Evolutionary conservation across 2,888 invertebrate species (phyloP).

Genomic region (Galerucella nymphaeae): DNA sequence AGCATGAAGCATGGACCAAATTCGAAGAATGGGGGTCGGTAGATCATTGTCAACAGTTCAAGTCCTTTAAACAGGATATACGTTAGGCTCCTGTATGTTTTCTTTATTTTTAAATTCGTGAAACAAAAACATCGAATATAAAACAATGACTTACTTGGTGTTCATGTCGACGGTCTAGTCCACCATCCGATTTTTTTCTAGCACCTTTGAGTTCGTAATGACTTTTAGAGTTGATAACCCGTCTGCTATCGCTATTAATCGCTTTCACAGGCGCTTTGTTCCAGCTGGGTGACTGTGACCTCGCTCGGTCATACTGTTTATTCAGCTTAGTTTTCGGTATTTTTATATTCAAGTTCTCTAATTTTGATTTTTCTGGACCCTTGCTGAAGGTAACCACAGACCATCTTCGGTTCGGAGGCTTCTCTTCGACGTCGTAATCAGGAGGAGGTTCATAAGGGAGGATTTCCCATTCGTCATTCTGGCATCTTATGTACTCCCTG

Average conservation of each 20-base stretch:
- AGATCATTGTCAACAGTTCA: no score
- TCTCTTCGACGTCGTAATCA: constrained; percentile 60
- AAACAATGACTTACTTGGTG: constrained; percentile 56
- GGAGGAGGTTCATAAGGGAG: constrained; percentile 63
- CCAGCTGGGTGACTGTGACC: constrained; percentile 62
- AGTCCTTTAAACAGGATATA: no score
- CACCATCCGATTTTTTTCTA: constrained; percentile 60
- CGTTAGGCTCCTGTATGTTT: no score
- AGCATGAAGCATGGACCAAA: no score
- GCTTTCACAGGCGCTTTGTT: constrained; percentile 56
- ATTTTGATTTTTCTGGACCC: constrained; percentile 38
- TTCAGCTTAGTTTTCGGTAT: constrained; percentile 62
- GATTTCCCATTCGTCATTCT: constrained; percentile 58
- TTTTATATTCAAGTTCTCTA: constrained; percentile 58
- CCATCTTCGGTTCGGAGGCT: constrained; percentile 55
- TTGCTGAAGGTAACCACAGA: constrained; percentile 56
- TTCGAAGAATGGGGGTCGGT: no score
- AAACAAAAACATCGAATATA: neutral
- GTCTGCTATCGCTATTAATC: constrained; percentile 52
- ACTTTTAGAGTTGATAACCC: constrained; percentile 60
- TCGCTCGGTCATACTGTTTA: constrained; percentile 57
- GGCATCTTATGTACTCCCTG: constrained; percentile 60
- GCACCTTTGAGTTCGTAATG: constrained; percentile 59
- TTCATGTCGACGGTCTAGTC: constrained; percentile 55
- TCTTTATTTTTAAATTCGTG: no score